Evolutionary conservation across 2,888 invertebrate genomes (phyloP).

Genomic region (Lasioglossum morio): DNA sequence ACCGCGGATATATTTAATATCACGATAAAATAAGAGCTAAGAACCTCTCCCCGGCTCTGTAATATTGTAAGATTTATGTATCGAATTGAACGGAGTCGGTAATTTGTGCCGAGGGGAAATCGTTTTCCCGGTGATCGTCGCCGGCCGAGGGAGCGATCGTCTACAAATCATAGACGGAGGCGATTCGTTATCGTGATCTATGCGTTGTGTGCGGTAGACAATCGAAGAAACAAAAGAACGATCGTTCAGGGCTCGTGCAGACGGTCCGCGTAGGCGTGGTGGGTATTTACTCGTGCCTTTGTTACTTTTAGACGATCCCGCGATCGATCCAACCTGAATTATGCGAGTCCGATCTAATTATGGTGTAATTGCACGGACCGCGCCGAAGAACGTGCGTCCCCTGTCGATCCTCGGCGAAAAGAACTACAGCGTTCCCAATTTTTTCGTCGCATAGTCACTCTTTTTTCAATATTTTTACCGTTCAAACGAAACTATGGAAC

Average conservation of each 20-base stretch:
- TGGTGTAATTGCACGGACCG: neutral
- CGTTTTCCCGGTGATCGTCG: neutral
- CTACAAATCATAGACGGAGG: slow-evolving; percentile 28
- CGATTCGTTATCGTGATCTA: slow-evolving; percentile 36
- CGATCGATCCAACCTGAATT: neutral
- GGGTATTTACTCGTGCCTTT: neutral
- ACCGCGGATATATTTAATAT: neutral
- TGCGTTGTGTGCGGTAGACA: slow-evolving; percentile 22
- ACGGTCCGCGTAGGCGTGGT: neutral
- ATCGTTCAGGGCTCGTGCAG: neutral
- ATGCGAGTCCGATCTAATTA: slow-evolving; percentile 1
- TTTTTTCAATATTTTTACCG: neutral
- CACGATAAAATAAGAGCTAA: neutral
- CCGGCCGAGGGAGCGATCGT: neutral
- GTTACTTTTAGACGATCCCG: neutral
- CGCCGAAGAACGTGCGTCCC: neutral
- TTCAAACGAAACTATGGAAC: neutral
- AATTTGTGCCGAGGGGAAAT: slow-evolving; percentile 5
- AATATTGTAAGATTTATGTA: slow-evolving; percentile 3
- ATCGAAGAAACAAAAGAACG: slow-evolving; percentile 37
- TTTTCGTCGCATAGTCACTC: neutral
- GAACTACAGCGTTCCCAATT: neutral
- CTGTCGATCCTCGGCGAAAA: neutral
- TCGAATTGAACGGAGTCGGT: neutral
- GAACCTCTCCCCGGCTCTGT: neutral